These are phyloP conservation scores for Eriocheir sinensis DNA, from an alignment of 1,140 invertebrate species.

Conservation along the genomic window DNA sequence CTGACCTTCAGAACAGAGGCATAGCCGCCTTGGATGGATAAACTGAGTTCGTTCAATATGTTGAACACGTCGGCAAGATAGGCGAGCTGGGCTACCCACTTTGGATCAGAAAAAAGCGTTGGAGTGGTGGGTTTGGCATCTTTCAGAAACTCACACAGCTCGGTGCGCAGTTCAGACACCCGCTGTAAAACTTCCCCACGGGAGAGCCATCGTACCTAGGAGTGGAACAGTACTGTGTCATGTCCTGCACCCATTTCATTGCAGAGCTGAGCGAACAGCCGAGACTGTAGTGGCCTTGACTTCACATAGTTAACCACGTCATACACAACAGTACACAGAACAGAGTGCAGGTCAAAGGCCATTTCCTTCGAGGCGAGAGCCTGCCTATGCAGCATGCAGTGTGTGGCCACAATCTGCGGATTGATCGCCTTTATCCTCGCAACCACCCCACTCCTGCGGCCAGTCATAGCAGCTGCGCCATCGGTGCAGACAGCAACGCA, in stretches of 20 bases:
- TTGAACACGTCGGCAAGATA: too few relatives aligned
- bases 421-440: slow-evolving; percentile 46
- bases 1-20: slow-evolving; percentile 8
- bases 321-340: slow-evolving; percentile 51
- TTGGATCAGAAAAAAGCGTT: neutral
- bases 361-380: slow-evolving; percentile 44
- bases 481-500: too few relatives aligned
- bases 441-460: slow-evolving; percentile 54
- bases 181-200: too few relatives aligned
- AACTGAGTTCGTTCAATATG: slow-evolving; percentile 52
- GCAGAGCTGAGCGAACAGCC: neutral
- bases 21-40: slow-evolving; percentile 65
- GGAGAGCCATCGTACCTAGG: slow-evolving; percentile 41
- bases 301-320: too few relatives aligned
- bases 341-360: slow-evolving; percentile 35
- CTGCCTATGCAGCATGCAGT: slow-evolving; percentile 59
- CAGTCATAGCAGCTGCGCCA: slow-evolving; percentile 46
- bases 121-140: too few relatives aligned
- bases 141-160: slow-evolving; percentile 58
- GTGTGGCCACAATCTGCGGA: slow-evolving; percentile 33
- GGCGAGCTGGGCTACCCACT: slow-evolving; percentile 54
- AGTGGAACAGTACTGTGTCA: slow-evolving; percentile 60
- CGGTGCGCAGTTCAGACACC: slow-evolving; percentile 27
- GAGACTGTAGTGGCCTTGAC: slow-evolving; percentile 38
- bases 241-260: too few relatives aligned